Conservation (phyloP, 2,888 invertebrate genomes). For the Prenolepis imparis region DNA sequence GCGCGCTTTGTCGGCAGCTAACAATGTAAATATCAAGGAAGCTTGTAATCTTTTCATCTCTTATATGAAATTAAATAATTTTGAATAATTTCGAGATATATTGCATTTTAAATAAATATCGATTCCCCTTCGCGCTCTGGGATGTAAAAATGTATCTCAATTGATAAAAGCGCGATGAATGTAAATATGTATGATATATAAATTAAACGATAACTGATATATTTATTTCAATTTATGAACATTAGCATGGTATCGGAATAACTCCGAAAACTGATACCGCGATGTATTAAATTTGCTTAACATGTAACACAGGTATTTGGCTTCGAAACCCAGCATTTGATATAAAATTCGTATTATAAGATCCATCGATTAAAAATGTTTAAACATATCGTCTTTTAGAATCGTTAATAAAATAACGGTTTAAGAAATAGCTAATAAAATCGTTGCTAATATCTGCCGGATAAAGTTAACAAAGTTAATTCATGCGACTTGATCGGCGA, state of each 20-base stretch:
- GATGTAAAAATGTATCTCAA: constrained; percentile 34
- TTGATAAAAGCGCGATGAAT: neutral
- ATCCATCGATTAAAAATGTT: neutral
- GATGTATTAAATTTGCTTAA: constrained; percentile 16
- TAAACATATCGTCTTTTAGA: neutral
- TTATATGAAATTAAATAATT: constrained; percentile 48
- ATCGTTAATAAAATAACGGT: neutral
- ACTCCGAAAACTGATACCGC: neutral
- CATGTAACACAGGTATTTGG: neutral
- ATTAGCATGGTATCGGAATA: neutral
- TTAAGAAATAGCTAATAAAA: neutral
- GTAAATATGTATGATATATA: neutral
- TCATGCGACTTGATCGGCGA: constrained; percentile 31
- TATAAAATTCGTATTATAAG: constrained; percentile 6
- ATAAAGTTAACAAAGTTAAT: constrained; percentile 46
- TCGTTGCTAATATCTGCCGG: constrained; percentile 27
- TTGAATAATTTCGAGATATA: constrained; percentile 30
- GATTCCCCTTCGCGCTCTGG: neutral
- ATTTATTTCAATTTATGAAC: neutral
- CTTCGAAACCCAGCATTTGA: neutral
- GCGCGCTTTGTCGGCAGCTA: constrained; percentile 46
- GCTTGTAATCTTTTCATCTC: constrained; percentile 48
- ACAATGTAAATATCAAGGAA: constrained; percentile 43
- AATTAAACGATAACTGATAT: neutral
- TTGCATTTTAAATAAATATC: constrained; percentile 48